phyloP scores from a whole-genome alignment of 1,140 invertebrate species.

The Pseudomyrmex pallidus region DNA sequence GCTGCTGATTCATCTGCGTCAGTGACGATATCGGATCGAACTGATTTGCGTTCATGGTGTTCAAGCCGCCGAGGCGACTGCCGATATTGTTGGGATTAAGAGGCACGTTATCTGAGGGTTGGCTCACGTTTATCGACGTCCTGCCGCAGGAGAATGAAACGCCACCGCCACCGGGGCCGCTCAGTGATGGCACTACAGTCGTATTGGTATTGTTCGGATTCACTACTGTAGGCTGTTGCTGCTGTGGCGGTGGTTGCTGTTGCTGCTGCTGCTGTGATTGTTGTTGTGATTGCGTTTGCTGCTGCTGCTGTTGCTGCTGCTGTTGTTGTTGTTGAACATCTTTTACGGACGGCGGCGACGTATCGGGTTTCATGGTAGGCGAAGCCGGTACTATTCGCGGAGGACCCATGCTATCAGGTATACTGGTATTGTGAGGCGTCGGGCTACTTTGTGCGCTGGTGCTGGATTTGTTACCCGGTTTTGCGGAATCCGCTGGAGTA shows the following conservation, averaged over 20 bases:
- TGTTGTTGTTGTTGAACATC: constrained; percentile 80
- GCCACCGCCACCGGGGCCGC: constrained; percentile 61
- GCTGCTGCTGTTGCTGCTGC: constrained; percentile 73
- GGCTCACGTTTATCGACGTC: constrained; percentile 79
- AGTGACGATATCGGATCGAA: constrained; percentile 97
- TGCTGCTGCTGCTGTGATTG: constrained; percentile 73
- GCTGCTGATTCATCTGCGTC: constrained; percentile 96
- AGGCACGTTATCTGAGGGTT: constrained; percentile 91
- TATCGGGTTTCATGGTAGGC: constrained; percentile 83
- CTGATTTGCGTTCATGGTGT: constrained; percentile 87
- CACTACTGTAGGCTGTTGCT: constrained; percentile 68
- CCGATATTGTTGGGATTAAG: constrained; percentile 92
- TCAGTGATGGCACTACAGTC: constrained; percentile 73
- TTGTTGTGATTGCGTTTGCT: constrained; percentile 75
- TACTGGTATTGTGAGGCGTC: constrained; percentile 79
- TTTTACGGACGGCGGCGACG: constrained; percentile 81
- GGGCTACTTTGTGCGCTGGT: constrained; percentile 84
- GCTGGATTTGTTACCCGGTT: constrained; percentile 77
- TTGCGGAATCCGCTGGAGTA: constrained; percentile 79
- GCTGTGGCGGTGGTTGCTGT: constrained; percentile 69
- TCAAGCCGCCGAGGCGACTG: constrained; percentile 83
- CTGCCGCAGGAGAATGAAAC: constrained; percentile 80
- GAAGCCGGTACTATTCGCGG: constrained; percentile 83
- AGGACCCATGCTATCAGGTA: constrained; percentile 83
- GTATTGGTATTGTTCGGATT: constrained; percentile 75